phyloP scores from a whole-genome alignment of 64 coral and sea anemone genomes.

The Platygyra sinensis region DNA sequence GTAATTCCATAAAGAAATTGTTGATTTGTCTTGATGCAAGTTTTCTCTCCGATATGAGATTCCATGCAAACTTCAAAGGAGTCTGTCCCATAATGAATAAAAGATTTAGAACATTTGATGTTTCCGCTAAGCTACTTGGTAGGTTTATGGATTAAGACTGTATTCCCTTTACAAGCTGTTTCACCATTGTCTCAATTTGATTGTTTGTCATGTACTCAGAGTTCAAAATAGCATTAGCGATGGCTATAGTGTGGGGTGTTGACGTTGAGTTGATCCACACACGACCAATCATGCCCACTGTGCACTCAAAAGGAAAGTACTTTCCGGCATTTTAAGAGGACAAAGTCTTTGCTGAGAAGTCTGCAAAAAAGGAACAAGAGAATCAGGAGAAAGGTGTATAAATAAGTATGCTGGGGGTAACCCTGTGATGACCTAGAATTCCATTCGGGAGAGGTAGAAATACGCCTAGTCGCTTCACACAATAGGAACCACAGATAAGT shows the following conservation, averaged over 20 bases:
- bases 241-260: slow-evolving; percentile 54
- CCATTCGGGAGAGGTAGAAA: too few relatives aligned
- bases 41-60: background rate
- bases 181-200: slow-evolving; percentile 82
- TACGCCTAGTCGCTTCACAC: too few relatives aligned
- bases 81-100: background rate
- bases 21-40: too few relatives aligned
- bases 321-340: slow-evolving; percentile 80
- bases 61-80: background rate
- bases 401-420: too few relatives aligned
- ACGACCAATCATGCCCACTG: slow-evolving; percentile 88
- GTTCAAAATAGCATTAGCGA: slow-evolving; percentile 85
- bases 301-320: slow-evolving; percentile 94
- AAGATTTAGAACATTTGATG: background rate
- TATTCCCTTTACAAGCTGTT: slow-evolving; percentile 74
- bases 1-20: too few relatives aligned
- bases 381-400: background rate
- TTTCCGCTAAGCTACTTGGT: too few relatives aligned
- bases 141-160: background rate
- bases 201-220: slow-evolving; percentile 88
- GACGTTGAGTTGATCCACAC: slow-evolving; percentile 85
- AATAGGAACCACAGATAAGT: too few relatives aligned
- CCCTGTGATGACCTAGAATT: too few relatives aligned
- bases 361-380: slow-evolving; percentile 24
- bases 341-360: slow-evolving; percentile 76